Conservation (phyloP, 2,113 vertebrate species). For the Nycticryphes semicollaris region DNA sequence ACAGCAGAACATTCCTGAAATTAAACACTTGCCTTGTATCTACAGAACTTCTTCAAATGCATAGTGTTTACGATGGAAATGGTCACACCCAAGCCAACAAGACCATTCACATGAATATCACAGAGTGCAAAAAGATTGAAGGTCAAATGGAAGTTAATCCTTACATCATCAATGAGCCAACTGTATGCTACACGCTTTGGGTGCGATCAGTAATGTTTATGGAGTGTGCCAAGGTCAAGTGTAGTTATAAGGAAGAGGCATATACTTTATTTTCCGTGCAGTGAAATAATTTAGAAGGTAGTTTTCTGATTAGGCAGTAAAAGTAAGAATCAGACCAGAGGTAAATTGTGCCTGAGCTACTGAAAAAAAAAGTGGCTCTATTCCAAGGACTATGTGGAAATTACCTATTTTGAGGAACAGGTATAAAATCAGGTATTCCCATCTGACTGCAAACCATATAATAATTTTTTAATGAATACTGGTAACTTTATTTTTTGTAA, state of each 20-base stretch:
- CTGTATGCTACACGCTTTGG: neutral
- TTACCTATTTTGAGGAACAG: neutral
- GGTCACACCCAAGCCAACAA: neutral
- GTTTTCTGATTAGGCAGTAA: neutral
- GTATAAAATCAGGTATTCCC: neutral
- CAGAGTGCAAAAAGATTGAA: neutral
- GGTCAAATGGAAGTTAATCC: neutral
- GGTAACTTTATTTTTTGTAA: neutral
- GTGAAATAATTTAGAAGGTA: neutral
- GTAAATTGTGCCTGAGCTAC: neutral
- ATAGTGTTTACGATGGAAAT: neutral
- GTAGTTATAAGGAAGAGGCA: neutral
- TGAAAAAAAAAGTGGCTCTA: neutral
- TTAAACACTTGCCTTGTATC: neutral
- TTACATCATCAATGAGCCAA: neutral
- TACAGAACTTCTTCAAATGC: neutral
- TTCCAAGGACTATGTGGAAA: neutral
- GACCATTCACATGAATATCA: neutral
- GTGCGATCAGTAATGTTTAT: neutral
- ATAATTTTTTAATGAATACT: neutral
- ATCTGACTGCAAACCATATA: neutral
- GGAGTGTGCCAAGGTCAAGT: neutral
- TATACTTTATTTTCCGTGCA: neutral
- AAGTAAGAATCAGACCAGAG: neutral
- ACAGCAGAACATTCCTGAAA: neutral